Percentiles rank a stretch among this genome's conserved stretches.
These are phyloP conservation scores for Drosophila elegans DNA, from an alignment of 1,140 invertebrate genomes.

Conservation along the genomic window DNA sequence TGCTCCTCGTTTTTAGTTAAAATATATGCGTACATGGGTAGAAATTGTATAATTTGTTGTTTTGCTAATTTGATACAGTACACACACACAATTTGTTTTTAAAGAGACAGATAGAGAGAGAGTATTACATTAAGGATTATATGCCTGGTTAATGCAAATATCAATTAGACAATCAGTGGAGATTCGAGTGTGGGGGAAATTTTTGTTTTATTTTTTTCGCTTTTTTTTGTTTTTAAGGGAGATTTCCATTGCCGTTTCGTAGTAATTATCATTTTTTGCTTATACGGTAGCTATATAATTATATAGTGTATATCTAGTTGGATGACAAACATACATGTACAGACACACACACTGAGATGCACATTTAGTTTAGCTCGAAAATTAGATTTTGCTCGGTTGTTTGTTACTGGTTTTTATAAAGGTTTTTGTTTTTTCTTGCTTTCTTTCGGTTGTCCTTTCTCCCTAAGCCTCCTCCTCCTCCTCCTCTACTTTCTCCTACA, in stretches of 20 bases:
- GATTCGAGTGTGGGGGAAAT: constrained; percentile 14
- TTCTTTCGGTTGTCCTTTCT: neutral
- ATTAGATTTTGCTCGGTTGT: constrained; percentile 24
- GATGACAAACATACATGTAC: constrained; percentile 16
- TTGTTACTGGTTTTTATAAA: neutral
- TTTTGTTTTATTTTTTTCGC: constrained; percentile 5
- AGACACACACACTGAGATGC: constrained; percentile 54
- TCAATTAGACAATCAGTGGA: constrained; percentile 42
- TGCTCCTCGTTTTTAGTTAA: constrained; percentile 44
- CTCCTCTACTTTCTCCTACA: constrained; percentile 26
- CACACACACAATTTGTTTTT: constrained; percentile 17
- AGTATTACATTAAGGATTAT: constrained; percentile 42
- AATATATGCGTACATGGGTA: constrained; percentile 36
- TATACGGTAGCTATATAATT: constrained; percentile 38
- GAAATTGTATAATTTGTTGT: constrained; percentile 24
- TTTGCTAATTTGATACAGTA: constrained; percentile 26
- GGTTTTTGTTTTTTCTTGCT: constrained; percentile 17
- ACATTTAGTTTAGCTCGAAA: constrained; percentile 66
- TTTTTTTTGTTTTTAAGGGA: constrained; percentile 11
- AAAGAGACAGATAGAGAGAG: constrained; percentile 30
- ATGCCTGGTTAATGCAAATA: constrained; percentile 38
- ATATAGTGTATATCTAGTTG: constrained; percentile 27
- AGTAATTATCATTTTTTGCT: constrained; percentile 46
- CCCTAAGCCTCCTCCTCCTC: constrained; percentile 9
- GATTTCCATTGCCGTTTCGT: constrained; percentile 25